Percentiles rank a stretch among this genome's conserved stretches.
These are phyloP conservation scores for Nomada fabriciana DNA, from an alignment of 2,888 invertebrate species.

Conservation along the genomic window DNA sequence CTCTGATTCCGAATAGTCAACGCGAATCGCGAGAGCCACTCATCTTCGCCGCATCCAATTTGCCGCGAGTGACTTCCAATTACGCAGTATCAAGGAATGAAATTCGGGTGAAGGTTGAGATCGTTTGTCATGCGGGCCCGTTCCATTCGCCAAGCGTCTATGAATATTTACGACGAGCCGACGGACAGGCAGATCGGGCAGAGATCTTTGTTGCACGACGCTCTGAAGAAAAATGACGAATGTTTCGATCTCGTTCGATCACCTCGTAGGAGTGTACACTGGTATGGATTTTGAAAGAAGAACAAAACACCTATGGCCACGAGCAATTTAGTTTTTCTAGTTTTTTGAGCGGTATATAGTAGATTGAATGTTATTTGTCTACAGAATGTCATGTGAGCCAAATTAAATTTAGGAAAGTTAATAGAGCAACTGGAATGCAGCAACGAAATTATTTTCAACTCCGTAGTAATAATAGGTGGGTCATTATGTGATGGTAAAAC, in stretches of 20 bases:
- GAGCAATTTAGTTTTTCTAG: no score
- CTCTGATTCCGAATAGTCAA: slow-evolving; percentile 39
- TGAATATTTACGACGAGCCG: slow-evolving; percentile 56
- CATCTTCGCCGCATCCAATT: slow-evolving; percentile 64
- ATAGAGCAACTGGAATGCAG: no score
- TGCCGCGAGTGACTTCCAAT: slow-evolving; percentile 62
- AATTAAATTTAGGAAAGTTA: no score
- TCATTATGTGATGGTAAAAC: no score
- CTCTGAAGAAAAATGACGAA: slow-evolving; percentile 8
- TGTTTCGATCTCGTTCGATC: not conserved
- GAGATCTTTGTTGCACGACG: slow-evolving; percentile 9
- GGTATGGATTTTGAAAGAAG: not conserved
- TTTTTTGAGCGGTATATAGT: no score
- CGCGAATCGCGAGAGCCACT: slow-evolving; percentile 55
- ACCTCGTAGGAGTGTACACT: not conserved
- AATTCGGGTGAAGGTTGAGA: slow-evolving; percentile 62
- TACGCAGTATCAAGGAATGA: slow-evolving; percentile 61
- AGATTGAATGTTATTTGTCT: no score
- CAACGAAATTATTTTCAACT: no score
- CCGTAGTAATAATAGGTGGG: no score
- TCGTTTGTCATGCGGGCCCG: slow-evolving; percentile 55
- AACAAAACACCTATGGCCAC: no score
- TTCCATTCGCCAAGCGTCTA: slow-evolving; percentile 31
- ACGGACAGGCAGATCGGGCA: not conserved
- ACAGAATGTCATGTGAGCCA: no score